phyloP scores from a whole-genome alignment of 2,888 invertebrate genomes.

The Agrypnus murinus region DNA sequence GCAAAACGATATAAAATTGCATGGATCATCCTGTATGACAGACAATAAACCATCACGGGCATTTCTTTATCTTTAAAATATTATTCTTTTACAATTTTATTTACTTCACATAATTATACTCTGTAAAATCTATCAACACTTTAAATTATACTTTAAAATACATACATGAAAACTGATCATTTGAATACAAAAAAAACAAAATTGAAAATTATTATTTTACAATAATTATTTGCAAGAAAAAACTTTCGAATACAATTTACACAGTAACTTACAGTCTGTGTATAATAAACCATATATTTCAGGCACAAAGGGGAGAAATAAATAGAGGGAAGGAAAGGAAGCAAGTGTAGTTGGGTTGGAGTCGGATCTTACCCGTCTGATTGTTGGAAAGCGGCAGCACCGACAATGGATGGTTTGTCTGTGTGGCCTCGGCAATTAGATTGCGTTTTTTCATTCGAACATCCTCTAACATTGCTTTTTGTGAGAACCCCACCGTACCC shows the following conservation, averaged over 20 bases:
- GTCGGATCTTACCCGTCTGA: conserved; percentile 76
- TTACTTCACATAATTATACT: too few species aligned
- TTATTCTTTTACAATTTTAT: too few species aligned
- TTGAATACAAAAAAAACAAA: too few species aligned
- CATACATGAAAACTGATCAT: too few species aligned
- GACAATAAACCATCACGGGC: too few species aligned
- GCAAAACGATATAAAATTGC: too few species aligned
- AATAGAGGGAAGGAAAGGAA: conserved; percentile 47
- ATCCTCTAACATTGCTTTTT: conserved; percentile 60
- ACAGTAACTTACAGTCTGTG: conserved; percentile 44
- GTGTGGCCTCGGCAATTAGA: conserved; percentile 70
- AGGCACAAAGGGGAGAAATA: conserved; percentile 38
- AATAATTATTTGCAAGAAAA: too few species aligned
- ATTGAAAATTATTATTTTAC: too few species aligned
- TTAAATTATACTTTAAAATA: too few species aligned
- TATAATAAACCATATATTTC: conserved; percentile 44
- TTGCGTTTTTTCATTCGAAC: conserved; percentile 71
- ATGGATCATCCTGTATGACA: too few species aligned
- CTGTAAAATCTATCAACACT: too few species aligned
- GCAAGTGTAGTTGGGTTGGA: conserved; percentile 57
- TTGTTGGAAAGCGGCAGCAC: conserved; percentile 72
- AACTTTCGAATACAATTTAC: not conserved
- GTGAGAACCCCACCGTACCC: conserved; percentile 66
- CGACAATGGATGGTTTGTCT: conserved; percentile 70
- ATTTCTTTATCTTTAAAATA: too few species aligned